Evolutionary conservation across 2,797 vertebrate genomes (phyloP), one percentile per base, ranked within the genome.

Genomic region (Rhinella marina): DNA sequence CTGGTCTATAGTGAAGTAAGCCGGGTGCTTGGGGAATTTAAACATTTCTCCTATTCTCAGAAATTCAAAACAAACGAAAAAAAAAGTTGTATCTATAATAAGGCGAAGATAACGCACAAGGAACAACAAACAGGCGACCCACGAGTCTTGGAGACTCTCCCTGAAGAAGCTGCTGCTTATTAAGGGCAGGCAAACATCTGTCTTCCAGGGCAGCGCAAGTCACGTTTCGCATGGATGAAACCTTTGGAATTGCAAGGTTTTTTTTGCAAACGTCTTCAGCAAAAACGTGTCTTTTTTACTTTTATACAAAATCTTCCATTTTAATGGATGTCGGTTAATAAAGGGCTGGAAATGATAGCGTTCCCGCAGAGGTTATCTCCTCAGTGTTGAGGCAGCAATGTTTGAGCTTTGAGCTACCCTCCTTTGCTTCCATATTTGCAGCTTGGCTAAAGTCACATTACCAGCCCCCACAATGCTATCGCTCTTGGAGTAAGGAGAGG

Each of bases 131-230:
- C 32, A 79, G 11, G 32, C 48, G 11, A 13, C 73, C 12, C 16
- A n/a, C n/a, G 32, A 59, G 27, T 48, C 41, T 77, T 27, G 17
- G 19, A 32, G 72, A 7, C 23, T 62, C 11, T 87, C 70, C 80
- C 68, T 16, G 16, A 41, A 64, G 86, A 64, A 50, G 59, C 66
- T 19, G 41, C 77, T 56, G 64, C 72, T 68, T 57, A 87, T 87
- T 77, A 82, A 66, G 59, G 57, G 64, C 32, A 19, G 32, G 41
- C 32, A 82, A 87, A 87, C 86, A 87, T 87, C 86, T 87, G 86
- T 54, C 72, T 82, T 25, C 14, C 29, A 27, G 54, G 75, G 61
- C 68, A 70, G 54, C 21, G 29, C 59, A 9, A 10, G 7, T 81
- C 56, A 41, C 27, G 32, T 48, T 48, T n/a, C 57, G 25, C 29